Conservation (phyloP, 2,113 vertebrate genomes). For the Spea bombifrons region DNA sequence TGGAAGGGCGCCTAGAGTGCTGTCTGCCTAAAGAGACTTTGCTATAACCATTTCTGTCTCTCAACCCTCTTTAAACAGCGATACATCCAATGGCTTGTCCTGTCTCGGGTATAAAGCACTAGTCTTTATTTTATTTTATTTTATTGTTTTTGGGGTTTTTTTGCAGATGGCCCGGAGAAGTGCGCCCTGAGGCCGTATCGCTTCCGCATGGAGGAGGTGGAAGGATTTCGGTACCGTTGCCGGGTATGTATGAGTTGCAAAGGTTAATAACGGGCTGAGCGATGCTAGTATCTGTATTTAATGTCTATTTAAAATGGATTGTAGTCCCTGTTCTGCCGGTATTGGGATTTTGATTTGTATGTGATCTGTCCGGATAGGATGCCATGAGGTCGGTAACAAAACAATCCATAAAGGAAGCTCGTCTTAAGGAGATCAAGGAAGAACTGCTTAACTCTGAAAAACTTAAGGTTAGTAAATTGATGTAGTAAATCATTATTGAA, state of each 20-base stretch:
- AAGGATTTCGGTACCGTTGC: constrained; percentile 86
- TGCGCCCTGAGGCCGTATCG: constrained; percentile 71
- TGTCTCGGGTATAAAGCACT: too few species aligned
- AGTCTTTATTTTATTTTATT: too few species aligned
- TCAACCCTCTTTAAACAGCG: too few species aligned
- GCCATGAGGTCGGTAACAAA: constrained; percentile 93
- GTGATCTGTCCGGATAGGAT: constrained; percentile 63
- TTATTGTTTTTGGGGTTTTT: not conserved
- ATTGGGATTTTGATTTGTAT: not conserved
- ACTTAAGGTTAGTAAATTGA: constrained; percentile 73
- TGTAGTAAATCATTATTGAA: too few species aligned
- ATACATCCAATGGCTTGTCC: too few species aligned
- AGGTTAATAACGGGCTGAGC: too few species aligned
- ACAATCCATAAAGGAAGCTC: constrained; percentile 83
- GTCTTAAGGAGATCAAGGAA: constrained; percentile 90
- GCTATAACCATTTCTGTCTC: too few species aligned
- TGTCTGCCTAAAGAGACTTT: too few species aligned
- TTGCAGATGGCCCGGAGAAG: constrained; percentile 4
- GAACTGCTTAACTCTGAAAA: constrained; percentile 90
- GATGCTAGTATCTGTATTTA: too few species aligned
- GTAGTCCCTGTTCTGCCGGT: not conserved
- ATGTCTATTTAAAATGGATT: too few species aligned
- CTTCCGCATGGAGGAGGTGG: constrained; percentile 85
- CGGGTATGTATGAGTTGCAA: constrained; percentile 67
- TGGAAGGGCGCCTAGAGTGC: too few species aligned